phyloP scores from a whole-genome alignment of 1,140 invertebrate genomes.

The Dolichoris vasculosae region DNA sequence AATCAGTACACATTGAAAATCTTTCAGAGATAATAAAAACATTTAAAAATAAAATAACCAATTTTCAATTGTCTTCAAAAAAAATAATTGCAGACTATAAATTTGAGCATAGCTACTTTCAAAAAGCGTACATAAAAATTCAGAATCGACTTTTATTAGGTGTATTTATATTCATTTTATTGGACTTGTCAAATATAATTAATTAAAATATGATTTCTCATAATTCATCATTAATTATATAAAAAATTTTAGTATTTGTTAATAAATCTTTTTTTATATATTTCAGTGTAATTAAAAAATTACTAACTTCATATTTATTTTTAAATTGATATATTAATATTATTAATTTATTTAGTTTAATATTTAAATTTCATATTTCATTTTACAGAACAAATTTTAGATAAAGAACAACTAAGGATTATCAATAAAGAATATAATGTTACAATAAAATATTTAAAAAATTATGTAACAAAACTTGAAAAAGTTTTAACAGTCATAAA shows the following conservation, averaged over 20 bases:
- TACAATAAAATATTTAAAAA: conserved; percentile 53
- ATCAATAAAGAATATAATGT: conserved; percentile 59
- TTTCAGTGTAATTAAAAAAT: no score
- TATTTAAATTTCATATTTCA: not conserved
- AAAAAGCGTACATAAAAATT: conserved; percentile 50
- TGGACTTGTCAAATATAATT: not conserved
- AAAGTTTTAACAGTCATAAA: conserved; percentile 55
- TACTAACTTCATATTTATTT: no score
- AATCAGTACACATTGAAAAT: conserved; percentile 54
- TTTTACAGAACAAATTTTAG: conserved; percentile 59
- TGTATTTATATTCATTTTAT: not conserved
- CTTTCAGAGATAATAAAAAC: conserved; percentile 60
- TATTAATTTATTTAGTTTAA: no score
- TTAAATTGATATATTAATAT: no score
- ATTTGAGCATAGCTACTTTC: conserved; percentile 58
- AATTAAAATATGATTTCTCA: no score
- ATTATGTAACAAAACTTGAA: conserved; percentile 53
- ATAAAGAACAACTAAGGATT: conserved; percentile 57
- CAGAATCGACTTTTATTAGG: conserved; percentile 55
- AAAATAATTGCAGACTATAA: conserved; percentile 56
- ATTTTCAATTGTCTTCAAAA: conserved; percentile 48
- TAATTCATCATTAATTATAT: no score
- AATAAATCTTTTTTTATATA: no score
- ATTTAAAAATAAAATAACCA: conserved; percentile 58
- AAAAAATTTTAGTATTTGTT: no score